These are phyloP conservation scores for Tragelaphus strepsiceros DNA, from an alignment of 2,113 vertebrate genomes.

Conservation along the genomic window DNA sequence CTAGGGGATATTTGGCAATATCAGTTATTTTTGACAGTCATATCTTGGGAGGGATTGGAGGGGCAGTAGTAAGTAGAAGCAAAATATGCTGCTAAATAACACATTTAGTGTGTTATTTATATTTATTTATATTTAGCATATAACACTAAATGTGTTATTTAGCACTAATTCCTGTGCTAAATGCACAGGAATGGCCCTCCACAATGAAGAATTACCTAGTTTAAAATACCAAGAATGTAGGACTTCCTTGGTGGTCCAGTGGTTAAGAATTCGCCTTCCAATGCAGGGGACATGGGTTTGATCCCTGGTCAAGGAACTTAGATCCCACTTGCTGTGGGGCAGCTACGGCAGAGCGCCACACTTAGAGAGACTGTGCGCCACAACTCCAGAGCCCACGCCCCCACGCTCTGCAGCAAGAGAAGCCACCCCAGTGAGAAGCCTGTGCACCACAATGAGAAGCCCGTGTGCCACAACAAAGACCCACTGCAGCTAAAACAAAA, in stretches of 20 bases:
- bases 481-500: neutral
- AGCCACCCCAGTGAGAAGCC: neutral
- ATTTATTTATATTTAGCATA: too few species aligned
- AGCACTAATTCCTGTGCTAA: too few species aligned
- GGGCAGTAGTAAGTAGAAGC: neutral
- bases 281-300: neutral
- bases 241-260: neutral
- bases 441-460: neutral
- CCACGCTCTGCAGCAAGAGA: neutral
- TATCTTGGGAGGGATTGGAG: neutral
- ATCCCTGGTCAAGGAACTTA: neutral
- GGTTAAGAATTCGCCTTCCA: neutral
- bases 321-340: neutral
- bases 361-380: neutral
- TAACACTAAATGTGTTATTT: too few species aligned
- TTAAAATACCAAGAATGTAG: neutral
- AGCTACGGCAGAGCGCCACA: neutral
- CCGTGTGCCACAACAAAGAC: neutral
- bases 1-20: neutral
- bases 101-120: too few species aligned
- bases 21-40: neutral
- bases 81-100: too few species aligned
- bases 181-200: neutral
- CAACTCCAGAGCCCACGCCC: accelerated
- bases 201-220: neutral